Evolutionary conservation across 2,888 invertebrate genomes (phyloP), one percentile per base, ranked within the genome.

Genomic region (Leucozona laternaria): DNA sequence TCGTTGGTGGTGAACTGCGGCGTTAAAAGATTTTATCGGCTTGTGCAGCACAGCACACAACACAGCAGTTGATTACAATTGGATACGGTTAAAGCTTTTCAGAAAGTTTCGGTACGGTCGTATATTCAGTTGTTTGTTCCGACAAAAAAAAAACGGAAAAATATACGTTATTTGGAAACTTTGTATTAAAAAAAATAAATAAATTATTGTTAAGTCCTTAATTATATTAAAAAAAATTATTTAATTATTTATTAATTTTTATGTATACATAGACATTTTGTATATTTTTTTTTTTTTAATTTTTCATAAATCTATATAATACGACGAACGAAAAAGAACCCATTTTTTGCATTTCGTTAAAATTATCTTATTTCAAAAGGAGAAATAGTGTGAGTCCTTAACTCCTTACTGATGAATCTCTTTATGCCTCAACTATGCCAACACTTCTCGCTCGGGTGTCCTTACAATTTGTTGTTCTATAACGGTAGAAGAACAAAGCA

Each of bases 51-150:
- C 20, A 20, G 20, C 20, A 48, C 57, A 57, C 13, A 25, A 15
- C 25, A 53, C 25, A 53, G 25, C 77, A 86, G 86, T 86, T 75
- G 70, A 82, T 70, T 82, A 45, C 71, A 64, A 75, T 60, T 82
- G 73, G 58, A 75, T 79, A 66, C 50, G 57, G 58, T 43, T 87
- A 68, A 70, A 83, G 86, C 86, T 87, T 85, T 87, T 87, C 78
- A 87, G 79, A 87, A 87, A 87, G 82, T 87, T 87, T 87, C 82
- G 82, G 86, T 83, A 78, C 86, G 86, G 86, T 87, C 77, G 79
- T 79, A 66, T 83, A 87, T 87, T 87, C 79, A 83, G 82, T 86
- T 82, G 78, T 79, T 78, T 62, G 75, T 87, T 71, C 82, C 75
- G 58, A 66, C 10, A 45, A 77, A 40, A 66, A 66, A 73, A 53